These are phyloP conservation scores for Chromis chromis DNA, from an alignment of 2,797 vertebrate genomes.

Conservation along the genomic window DNA sequence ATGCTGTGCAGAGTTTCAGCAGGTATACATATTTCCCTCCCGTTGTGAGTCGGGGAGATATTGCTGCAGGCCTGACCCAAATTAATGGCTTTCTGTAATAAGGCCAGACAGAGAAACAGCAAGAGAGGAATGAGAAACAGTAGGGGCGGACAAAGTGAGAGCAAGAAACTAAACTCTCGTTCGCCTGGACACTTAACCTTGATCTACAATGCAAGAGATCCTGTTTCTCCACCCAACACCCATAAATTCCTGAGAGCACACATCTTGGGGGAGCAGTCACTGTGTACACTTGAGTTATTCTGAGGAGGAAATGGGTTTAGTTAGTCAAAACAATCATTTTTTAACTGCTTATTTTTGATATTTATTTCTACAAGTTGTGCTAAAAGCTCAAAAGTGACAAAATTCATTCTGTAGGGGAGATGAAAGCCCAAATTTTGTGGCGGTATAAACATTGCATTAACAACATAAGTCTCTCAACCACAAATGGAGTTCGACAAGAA, in stretches of 20 bases:
- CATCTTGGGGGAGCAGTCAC: slow-evolving; percentile 17
- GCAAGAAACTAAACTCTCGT: slow-evolving; percentile 71
- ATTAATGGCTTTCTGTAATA: slow-evolving; percentile 75
- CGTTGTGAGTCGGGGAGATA: slow-evolving; percentile 51
- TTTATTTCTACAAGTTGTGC: neutral
- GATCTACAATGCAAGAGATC: slow-evolving; percentile 59
- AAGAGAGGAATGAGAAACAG: slow-evolving; percentile 67
- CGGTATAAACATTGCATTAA: too few species aligned
- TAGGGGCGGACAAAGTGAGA: slow-evolving; percentile 64
- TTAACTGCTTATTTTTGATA: neutral
- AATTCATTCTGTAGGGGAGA: neutral
- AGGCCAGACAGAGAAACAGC: slow-evolving; percentile 71
- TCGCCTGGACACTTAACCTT: slow-evolving; percentile 65
- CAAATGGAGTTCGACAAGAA: too few species aligned
- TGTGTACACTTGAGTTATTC: neutral
- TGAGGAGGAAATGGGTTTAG: neutral
- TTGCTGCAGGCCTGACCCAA: slow-evolving; percentile 76
- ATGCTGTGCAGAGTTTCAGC: slow-evolving; percentile 48
- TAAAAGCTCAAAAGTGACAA: neutral
- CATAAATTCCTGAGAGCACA: slow-evolving; percentile 21
- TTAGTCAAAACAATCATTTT: neutral
- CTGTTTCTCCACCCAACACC: slow-evolving; percentile 61
- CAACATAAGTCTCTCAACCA: too few species aligned
- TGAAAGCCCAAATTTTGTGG: neutral
- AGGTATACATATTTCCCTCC: slow-evolving; percentile 54